These are phyloP conservation scores for Sylvilagus bachmani DNA, from an alignment of 2,113 vertebrate genomes.

Conservation along the genomic window DNA sequence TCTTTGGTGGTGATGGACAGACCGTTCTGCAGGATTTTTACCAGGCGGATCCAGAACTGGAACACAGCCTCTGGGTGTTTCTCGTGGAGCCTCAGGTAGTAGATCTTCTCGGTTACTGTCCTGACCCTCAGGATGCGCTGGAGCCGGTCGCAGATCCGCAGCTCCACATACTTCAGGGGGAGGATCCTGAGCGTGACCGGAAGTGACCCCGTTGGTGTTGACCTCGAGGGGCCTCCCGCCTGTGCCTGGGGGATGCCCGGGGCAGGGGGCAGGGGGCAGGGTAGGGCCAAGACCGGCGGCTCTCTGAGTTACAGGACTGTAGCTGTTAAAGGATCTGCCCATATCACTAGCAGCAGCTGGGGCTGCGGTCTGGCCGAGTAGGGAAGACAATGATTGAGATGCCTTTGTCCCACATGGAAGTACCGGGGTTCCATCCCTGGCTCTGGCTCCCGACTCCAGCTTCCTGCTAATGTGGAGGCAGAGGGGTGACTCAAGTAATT, in stretches of 20 bases:
- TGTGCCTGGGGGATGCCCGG: background rate
- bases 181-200: slow-evolving; percentile 78
- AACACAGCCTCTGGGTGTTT: slow-evolving; percentile 81
- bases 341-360: background rate
- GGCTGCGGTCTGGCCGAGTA: too few relatives aligned
- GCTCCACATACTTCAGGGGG: slow-evolving; percentile 82
- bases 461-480: too few relatives aligned
- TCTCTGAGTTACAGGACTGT: background rate
- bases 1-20: slow-evolving; percentile 86
- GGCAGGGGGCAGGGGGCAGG: background rate
- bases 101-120: slow-evolving; percentile 82
- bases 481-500: too few relatives aligned
- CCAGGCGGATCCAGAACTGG: slow-evolving; percentile 81
- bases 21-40: slow-evolving; percentile 80
- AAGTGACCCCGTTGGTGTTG: background rate
- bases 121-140: slow-evolving; percentile 80
- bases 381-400: too few relatives aligned
- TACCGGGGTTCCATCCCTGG: too few relatives aligned
- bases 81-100: slow-evolving; percentile 83
- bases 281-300: background rate
- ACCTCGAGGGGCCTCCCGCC: background rate
- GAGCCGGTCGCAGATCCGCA: slow-evolving; percentile 70
- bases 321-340: background rate
- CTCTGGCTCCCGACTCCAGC: too few relatives aligned
- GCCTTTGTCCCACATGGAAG: too few relatives aligned